These are phyloP conservation scores for Hippocampus zosterae DNA, from an alignment of 2,113 vertebrate species.

Conservation along the genomic window DNA sequence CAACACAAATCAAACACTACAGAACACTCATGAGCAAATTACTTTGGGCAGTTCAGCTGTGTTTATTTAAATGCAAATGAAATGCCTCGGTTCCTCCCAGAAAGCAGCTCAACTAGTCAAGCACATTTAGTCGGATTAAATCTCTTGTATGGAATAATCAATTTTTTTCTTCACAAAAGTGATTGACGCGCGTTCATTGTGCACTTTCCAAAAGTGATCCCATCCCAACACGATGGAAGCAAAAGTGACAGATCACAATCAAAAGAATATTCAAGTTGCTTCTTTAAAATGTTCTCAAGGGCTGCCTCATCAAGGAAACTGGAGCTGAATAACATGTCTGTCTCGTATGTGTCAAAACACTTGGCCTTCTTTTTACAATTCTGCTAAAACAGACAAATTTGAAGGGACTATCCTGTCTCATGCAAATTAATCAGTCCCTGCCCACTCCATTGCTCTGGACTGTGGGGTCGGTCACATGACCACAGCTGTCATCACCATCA, in stretches of 20 bases:
- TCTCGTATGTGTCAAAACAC: too few relatives aligned
- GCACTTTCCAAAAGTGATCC: not conserved
- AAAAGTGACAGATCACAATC: not conserved
- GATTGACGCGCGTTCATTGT: not conserved
- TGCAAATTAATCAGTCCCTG: too few relatives aligned
- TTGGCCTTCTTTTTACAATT: too few relatives aligned
- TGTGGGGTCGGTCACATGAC: too few relatives aligned
- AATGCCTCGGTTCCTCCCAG: conserved; percentile 28
- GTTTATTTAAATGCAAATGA: conserved; percentile 73
- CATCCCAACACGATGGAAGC: not conserved
- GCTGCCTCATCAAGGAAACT: not conserved
- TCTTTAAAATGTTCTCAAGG: not conserved
- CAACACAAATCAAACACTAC: conserved; percentile 40
- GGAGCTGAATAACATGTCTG: not conserved
- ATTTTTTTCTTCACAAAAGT: not conserved
- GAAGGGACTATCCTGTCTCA: too few relatives aligned
- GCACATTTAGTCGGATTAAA: conserved; percentile 45
- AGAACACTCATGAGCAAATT: conserved; percentile 28
- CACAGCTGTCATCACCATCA: too few relatives aligned
- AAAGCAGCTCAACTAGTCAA: conserved; percentile 17
- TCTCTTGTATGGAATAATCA: conserved; percentile 18
- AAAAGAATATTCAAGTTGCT: not conserved
- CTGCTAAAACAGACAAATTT: too few relatives aligned
- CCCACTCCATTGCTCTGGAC: too few relatives aligned
- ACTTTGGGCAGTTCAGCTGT: conserved; percentile 43